These are phyloP conservation scores for Holcopasites calliopsidis DNA, from an alignment of 1,140 invertebrate species.

Conservation along the genomic window DNA sequence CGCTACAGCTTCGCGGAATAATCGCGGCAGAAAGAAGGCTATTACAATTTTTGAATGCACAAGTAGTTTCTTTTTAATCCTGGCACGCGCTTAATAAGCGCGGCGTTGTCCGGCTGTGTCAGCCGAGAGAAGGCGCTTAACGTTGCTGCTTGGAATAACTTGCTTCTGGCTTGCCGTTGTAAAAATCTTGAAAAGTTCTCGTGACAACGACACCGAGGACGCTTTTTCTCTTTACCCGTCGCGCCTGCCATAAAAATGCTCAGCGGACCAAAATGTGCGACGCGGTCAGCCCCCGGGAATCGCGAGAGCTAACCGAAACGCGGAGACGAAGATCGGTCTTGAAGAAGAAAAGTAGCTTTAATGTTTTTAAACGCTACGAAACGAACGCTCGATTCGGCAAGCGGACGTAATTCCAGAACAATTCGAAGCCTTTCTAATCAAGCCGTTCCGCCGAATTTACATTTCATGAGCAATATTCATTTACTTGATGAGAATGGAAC, in stretches of 20 bases:
- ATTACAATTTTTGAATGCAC: conserved; percentile 23
- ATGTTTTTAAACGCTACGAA: not conserved
- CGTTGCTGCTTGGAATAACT: conserved; percentile 6
- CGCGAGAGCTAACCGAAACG: not conserved
- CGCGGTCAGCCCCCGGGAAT: not conserved
- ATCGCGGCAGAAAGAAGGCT: not conserved
- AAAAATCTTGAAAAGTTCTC: conserved; percentile 17
- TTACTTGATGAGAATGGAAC: not conserved
- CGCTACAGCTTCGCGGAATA: not conserved
- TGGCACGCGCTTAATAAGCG: conserved; percentile 43
- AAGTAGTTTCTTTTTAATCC: conserved; percentile 35
- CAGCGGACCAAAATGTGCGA: not conserved
- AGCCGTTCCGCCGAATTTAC: not conserved
- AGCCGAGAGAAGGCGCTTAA: not conserved
- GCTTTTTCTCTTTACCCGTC: not conserved
- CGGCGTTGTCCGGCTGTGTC: conserved; percentile 12
- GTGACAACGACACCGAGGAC: not conserved
- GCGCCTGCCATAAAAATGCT: too few species aligned
- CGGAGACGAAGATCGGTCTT: too few species aligned
- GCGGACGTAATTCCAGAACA: not conserved
- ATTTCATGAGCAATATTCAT: conserved; percentile 18
- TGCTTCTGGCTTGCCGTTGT: not conserved
- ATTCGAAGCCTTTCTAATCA: conserved; percentile 14
- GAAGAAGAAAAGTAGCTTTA: too few species aligned
- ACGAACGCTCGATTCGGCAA: not conserved